Evolutionary conservation across 2,888 invertebrate genomes (phyloP), one percentile per base, ranked within the genome.

Genomic region (Gerosis bhagava): DNA sequence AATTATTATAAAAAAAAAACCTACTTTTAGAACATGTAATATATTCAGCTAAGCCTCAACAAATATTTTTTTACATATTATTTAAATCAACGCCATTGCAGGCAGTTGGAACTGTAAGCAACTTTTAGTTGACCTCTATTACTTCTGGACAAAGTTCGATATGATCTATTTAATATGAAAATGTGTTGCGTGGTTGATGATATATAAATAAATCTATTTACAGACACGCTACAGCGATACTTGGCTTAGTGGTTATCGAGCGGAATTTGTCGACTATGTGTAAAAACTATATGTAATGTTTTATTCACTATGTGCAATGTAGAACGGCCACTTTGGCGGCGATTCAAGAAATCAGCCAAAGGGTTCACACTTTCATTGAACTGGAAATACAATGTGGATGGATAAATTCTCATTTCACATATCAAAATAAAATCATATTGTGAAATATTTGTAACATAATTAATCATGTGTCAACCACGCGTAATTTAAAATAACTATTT

Each of bases 271-370:
- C 46, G 53, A 48, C 49, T 41, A 46, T 39, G 11, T 42, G 47
- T 57, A 52, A 60, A 53, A 56, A 53, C 44, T 46, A 32, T 32
- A 41, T 53, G 51, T 51, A 56, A 60, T 62, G 53, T 57, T 61
- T 63, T 63, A 72, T 78, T 73, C 77, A 63, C 56, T 51, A 48
- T 63, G 61, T 67, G 69, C 65, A 56, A 70, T 70, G 71, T 72
- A 73, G 60, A 66, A 64, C 58, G 63, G 61, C 63, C 65, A 65
- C 60, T 67, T 81, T 78, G 81, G 82, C 80, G 55, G 43, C 63
- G 65, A 57, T 74, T 80, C 82, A 82, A 79, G 65, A 76, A 77
- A 77, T 77, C 73, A 70, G 63, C 56, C 51, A 43, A 52, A 63
- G 57, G 60, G 59, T 59, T 60, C 53, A 59, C 58, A 60, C 57